A percentile compares a stretch with the other conserved stretches of the same genome.
phyloP scores from a whole-genome alignment of 1,140 invertebrate genomes.

The Paramacrobiotus metropolitanus region DNA sequence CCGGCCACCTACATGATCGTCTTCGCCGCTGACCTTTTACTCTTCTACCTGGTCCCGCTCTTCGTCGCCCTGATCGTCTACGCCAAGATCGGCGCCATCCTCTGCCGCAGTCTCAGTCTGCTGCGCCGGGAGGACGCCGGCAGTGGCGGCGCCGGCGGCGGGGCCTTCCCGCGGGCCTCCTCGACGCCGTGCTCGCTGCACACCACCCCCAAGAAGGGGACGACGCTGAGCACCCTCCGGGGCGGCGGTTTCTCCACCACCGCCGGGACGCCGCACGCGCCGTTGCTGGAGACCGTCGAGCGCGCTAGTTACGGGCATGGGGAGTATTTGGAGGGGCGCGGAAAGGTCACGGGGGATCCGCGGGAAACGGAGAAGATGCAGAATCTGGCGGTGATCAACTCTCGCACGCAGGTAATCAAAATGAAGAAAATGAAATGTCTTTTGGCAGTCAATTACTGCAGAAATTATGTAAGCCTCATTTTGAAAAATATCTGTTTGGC shows the following conservation, averaged over 20 bases:
- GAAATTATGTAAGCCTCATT: no score
- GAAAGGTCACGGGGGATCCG: no score
- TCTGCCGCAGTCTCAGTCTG: neutral
- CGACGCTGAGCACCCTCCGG: neutral
- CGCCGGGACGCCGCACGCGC: neutral
- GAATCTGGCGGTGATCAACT: no score
- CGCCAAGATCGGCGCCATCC: neutral
- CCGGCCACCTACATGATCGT: conserved; percentile 28
- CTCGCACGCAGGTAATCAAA: no score
- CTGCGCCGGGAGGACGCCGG: neutral
- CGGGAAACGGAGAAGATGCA: no score
- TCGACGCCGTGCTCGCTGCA: neutral
- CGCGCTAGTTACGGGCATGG: no score
- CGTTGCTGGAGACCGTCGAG: neutral
- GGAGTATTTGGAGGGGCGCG: no score
- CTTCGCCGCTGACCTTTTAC: conserved; percentile 32
- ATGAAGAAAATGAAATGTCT: no score
- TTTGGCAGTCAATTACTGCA: no score
- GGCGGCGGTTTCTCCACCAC: neutral
- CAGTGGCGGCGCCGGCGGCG: neutral
- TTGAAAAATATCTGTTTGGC: no score
- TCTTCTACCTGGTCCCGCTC: conserved; percentile 35
- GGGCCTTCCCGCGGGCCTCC: neutral
- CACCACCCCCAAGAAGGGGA: neutral
- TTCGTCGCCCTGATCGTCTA: conserved; percentile 21